A percentile compares a stretch with the other conserved stretches of the same genome.
phyloP scores from a whole-genome alignment of 2,888 invertebrate species.

The Mythimna albipuncta region DNA sequence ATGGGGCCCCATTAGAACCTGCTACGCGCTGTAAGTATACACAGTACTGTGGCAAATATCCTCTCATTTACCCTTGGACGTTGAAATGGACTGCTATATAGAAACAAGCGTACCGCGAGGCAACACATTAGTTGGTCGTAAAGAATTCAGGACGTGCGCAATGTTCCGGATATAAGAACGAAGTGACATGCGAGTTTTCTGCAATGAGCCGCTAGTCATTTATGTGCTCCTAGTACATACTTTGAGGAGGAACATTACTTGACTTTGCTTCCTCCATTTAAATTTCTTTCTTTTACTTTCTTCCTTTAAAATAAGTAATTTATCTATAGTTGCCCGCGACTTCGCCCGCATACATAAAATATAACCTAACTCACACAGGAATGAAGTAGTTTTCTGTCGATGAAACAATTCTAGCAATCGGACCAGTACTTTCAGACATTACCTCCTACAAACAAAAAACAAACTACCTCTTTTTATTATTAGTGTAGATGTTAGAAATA shows the following conservation, averaged over 20 bases:
- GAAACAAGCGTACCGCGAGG: conserved; percentile 19
- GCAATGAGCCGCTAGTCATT: neutral
- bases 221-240: conserved; percentile 22
- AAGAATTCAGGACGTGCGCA: conserved; percentile 30
- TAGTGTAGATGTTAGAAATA: too few species aligned
- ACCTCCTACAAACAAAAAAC: too few species aligned
- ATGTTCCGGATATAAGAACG: neutral
- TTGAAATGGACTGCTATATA: conserved; percentile 27
- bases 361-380: too few species aligned
- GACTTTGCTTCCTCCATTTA: neutral
- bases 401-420: too few species aligned
- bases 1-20: too few species aligned
- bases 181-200: neutral
- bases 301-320: too few species aligned
- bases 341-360: too few species aligned
- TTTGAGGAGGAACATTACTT: neutral
- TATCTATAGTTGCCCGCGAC: too few species aligned
- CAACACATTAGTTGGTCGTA: conserved; percentile 13
- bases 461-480: too few species aligned
- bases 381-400: too few species aligned
- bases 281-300: too few species aligned
- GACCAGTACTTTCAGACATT: too few species aligned
- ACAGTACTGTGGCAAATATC: conserved; percentile 21
- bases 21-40: neutral
- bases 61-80: conserved; percentile 15